Percentiles rank a stretch among this genome's conserved stretches.
Conservation (phyloP, 2,797 vertebrate species). For the Rhabdomys pumilio region DNA sequence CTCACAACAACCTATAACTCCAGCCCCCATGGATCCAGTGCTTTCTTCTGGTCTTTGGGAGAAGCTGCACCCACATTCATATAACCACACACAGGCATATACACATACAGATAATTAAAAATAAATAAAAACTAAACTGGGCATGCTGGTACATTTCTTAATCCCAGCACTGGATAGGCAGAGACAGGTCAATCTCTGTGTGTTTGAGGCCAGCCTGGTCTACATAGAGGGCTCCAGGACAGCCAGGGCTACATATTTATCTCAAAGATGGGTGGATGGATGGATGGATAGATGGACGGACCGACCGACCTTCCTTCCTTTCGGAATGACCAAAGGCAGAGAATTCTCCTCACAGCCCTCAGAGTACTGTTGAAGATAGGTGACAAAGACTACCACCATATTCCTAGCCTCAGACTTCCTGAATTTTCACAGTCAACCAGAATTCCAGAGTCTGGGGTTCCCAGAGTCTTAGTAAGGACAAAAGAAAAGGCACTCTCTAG, state of each 20-base stretch:
- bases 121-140: background rate
- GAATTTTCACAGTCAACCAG: conserved; percentile 2
- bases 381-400: background rate
- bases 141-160: background rate
- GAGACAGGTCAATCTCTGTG: background rate
- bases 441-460: conserved; percentile 25
- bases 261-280: background rate
- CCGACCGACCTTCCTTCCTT: background rate
- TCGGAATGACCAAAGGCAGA: background rate
- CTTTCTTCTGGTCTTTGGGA: background rate
- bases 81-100: background rate
- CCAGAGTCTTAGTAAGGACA: conserved; percentile 78
- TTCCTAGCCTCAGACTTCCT: conserved; percentile 23
- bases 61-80: background rate
- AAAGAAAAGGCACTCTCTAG: conserved; percentile 76
- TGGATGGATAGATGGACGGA: background rate
- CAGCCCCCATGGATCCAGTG: background rate
- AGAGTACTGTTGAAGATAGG: background rate
- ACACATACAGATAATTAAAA: background rate
- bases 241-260: background rate
- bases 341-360: background rate
- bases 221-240: background rate
- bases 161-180: background rate
- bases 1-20: background rate
- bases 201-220: background rate